phyloP scores from a whole-genome alignment of 1,140 invertebrate species.

The Drosophila ercepeae region DNA sequence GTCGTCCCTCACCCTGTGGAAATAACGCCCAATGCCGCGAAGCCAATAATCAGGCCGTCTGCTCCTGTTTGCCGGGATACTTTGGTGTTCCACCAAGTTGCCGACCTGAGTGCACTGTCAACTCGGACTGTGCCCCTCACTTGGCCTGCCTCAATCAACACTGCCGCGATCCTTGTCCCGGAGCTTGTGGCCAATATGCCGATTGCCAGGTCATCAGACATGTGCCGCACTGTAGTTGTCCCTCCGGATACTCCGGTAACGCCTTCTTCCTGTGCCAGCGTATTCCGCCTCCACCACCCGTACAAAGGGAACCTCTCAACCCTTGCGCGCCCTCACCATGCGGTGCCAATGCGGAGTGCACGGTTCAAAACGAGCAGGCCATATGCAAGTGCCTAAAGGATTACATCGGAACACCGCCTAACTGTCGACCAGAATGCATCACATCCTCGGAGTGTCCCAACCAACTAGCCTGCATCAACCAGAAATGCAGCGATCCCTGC shows the following conservation, averaged over 20 bases:
- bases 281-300: slow-evolving; percentile 58
- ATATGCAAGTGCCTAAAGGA: slow-evolving; percentile 90
- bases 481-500: slow-evolving; percentile 90
- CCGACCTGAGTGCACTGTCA: slow-evolving; percentile 87
- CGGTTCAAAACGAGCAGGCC: slow-evolving; percentile 88
- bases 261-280: slow-evolving; percentile 86
- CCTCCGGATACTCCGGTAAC: slow-evolving; percentile 90
- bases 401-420: slow-evolving; percentile 90
- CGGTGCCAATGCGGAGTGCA: slow-evolving; percentile 89
- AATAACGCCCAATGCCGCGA: slow-evolving; percentile 87
- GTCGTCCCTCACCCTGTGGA: slow-evolving; percentile 91
- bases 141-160: slow-evolving; percentile 89
- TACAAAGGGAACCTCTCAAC: slow-evolving; percentile 69
- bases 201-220: slow-evolving; percentile 92
- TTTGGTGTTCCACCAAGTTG: slow-evolving; percentile 87
- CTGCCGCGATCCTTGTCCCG: slow-evolving; percentile 88
- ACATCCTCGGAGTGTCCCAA: slow-evolving; percentile 88
- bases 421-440: slow-evolving; percentile 88
- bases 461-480: slow-evolving; percentile 88
- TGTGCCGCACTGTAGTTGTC: slow-evolving; percentile 91
- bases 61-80: slow-evolving; percentile 87
- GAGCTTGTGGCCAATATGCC: slow-evolving; percentile 88
- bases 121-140: slow-evolving; percentile 87
- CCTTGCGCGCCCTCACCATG: slow-evolving; percentile 91
- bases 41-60: slow-evolving; percentile 86